phyloP scores from a whole-genome alignment of 2,888 invertebrate species.

The Abscondita cerata region DNA sequence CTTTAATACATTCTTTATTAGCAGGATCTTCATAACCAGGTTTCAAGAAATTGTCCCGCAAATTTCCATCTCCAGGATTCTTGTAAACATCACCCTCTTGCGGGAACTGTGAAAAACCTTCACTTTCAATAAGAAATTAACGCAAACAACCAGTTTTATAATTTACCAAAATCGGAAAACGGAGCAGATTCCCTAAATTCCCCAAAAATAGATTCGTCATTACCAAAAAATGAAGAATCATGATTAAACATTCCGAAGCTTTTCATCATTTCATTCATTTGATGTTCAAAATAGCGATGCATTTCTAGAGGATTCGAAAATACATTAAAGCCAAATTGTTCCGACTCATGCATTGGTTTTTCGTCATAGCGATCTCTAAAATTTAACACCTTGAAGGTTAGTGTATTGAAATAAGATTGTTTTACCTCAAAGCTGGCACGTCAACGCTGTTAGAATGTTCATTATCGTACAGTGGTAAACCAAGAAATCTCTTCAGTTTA shows the following conservation, averaged over 20 bases:
- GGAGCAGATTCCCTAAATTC: constrained; percentile 6
- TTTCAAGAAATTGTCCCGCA: constrained; percentile 64
- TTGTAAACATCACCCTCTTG: constrained; percentile 12
- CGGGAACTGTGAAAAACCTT: constrained; percentile 19
- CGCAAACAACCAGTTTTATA: constrained; percentile 1
- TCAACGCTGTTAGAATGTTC: neutral
- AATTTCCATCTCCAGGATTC: constrained; percentile 42
- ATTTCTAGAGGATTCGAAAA: constrained; percentile 67
- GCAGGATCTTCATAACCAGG: constrained; percentile 56
- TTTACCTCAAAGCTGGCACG: neutral
- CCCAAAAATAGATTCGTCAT: constrained; percentile 13
- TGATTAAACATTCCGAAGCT: constrained; percentile 52
- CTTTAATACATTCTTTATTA: constrained; percentile 44
- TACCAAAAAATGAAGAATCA: constrained; percentile 15
- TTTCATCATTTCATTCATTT: constrained; percentile 65
- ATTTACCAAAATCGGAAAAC: constrained; percentile 15
- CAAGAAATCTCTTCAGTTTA: neutral
- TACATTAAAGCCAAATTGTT: constrained; percentile 59
- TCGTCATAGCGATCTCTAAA: constrained; percentile 5
- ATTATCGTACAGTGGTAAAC: neutral
- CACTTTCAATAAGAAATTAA: constrained; percentile 22
- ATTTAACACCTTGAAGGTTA: neutral
- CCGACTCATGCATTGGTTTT: constrained; percentile 12
- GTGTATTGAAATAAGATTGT: neutral
- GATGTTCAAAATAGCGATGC: constrained; percentile 67